Evolutionary conservation across 2,797 vertebrate species (phyloP).

Genomic region (Melanotaenia pygmaea): DNA sequence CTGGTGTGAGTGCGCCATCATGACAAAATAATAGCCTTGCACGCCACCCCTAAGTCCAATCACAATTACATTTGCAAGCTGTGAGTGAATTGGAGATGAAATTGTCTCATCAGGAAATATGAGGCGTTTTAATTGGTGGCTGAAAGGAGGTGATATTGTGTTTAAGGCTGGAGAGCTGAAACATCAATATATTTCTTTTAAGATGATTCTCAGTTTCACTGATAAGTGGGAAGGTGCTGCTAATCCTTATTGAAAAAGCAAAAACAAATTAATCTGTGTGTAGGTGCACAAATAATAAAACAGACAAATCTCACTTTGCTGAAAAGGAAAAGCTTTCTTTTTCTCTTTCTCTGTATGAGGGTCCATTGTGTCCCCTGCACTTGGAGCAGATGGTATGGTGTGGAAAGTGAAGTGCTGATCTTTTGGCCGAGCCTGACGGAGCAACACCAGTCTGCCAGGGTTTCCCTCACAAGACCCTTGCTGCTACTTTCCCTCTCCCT

Average conservation of each 20-base stretch:
- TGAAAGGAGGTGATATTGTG: conserved; percentile 69
- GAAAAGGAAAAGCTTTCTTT: conserved; percentile 52
- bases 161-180: conserved; percentile 60
- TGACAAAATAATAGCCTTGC: conserved; percentile 82
- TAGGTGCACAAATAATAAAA: conserved; percentile 43
- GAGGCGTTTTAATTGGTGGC: conserved; percentile 75
- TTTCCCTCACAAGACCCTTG: conserved; percentile 81
- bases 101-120: conserved; percentile 79
- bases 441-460: conserved; percentile 92
- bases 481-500: conserved; percentile 76
- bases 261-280: conserved; percentile 69
- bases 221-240: conserved; percentile 45
- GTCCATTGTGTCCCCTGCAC: conserved; percentile 79
- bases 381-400: conserved; percentile 94
- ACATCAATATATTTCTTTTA: conserved; percentile 54
- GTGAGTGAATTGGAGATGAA: conserved; percentile 80
- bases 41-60: conserved; percentile 83
- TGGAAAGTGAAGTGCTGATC: conserved; percentile 89
- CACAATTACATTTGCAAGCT: conserved; percentile 86
- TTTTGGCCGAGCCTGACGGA: conserved; percentile 91
- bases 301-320: conserved; percentile 65
- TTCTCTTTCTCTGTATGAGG: conserved; percentile 67
- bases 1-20: conserved; percentile 82
- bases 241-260: conserved; percentile 61
- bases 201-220: conserved; percentile 55